Conservation (phyloP, 2,797 vertebrate species). For the Centropyge bicolor region DNA sequence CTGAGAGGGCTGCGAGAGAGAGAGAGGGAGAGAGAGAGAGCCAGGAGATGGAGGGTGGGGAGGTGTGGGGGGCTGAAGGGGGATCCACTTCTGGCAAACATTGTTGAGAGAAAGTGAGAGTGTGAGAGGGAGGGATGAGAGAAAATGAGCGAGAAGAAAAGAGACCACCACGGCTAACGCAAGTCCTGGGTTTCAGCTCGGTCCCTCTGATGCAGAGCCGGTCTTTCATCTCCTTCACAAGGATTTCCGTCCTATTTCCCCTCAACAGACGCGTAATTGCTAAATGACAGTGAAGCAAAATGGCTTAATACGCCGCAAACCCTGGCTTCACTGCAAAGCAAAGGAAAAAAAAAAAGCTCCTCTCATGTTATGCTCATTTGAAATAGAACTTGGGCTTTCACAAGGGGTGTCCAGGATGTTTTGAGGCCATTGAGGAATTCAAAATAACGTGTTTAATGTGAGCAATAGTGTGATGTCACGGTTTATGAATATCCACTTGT, state of each 20-base stretch:
- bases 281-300: slow-evolving; percentile 80
- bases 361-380: slow-evolving; percentile 45
- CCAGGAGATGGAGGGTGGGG: slow-evolving; percentile 19
- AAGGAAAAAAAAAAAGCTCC: background rate
- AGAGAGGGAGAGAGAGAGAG: slow-evolving; percentile 1
- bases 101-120: slow-evolving; percentile 64
- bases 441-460: slow-evolving; percentile 20
- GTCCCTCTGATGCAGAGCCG: slow-evolving; percentile 61
- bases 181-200: slow-evolving; percentile 65
- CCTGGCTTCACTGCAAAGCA: slow-evolving; percentile 54
- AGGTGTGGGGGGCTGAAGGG: slow-evolving; percentile 6
- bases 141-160: slow-evolving; percentile 51
- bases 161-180: slow-evolving; percentile 66
- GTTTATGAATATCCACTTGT: slow-evolving; percentile 17
- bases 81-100: slow-evolving; percentile 64
- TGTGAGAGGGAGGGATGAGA: slow-evolving; percentile 65
- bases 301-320: slow-evolving; percentile 76
- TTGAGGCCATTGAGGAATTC: slow-evolving; percentile 31
- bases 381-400: slow-evolving; percentile 34
- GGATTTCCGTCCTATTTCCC: slow-evolving; percentile 78
- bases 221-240: slow-evolving; percentile 78
- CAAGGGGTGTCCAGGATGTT: slow-evolving; percentile 20
- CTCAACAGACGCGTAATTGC: slow-evolving; percentile 72
- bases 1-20: slow-evolving; percentile 41
- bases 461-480: slow-evolving; percentile 27